phyloP scores from a whole-genome alignment of 2,113 vertebrate species.

The Gasterosteus aculeatus region DNA sequence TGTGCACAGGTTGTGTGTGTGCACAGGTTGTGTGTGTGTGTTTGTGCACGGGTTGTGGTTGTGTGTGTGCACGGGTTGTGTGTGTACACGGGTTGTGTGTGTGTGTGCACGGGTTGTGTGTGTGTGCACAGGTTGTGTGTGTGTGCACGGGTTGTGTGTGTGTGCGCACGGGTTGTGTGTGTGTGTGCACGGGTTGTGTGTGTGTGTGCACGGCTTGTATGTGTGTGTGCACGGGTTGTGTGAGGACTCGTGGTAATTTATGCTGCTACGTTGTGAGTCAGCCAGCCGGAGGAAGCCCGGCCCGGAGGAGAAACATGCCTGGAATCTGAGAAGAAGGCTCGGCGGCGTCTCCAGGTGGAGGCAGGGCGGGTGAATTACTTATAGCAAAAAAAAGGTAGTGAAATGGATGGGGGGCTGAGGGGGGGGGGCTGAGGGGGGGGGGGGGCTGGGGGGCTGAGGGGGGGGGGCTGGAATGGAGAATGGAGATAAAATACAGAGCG shows the following conservation, averaged over 20 bases:
- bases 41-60: neutral
- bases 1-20: neutral
- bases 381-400: conserved; percentile 14
- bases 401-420: neutral
- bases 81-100: conserved; percentile 26
- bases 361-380: conserved; percentile 22
- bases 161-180: neutral
- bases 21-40: neutral
- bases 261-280: conserved; percentile 42
- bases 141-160: conserved; percentile 27
- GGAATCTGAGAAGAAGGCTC: conserved; percentile 50
- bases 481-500: neutral
- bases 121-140: conserved; percentile 33
- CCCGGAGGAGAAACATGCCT: conserved; percentile 43
- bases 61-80: conserved; percentile 35
- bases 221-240: conserved; percentile 33
- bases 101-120: no score
- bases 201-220: conserved; percentile 8
- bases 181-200: neutral
- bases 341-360: conserved; percentile 55
- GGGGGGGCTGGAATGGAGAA: neutral
- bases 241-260: conserved; percentile 57
- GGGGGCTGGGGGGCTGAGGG: neutral
- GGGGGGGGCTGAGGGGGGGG: neutral
- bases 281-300: conserved; percentile 40